Conservation (phyloP, 2,888 invertebrate genomes). For the Drosophila picticornis region DNA sequence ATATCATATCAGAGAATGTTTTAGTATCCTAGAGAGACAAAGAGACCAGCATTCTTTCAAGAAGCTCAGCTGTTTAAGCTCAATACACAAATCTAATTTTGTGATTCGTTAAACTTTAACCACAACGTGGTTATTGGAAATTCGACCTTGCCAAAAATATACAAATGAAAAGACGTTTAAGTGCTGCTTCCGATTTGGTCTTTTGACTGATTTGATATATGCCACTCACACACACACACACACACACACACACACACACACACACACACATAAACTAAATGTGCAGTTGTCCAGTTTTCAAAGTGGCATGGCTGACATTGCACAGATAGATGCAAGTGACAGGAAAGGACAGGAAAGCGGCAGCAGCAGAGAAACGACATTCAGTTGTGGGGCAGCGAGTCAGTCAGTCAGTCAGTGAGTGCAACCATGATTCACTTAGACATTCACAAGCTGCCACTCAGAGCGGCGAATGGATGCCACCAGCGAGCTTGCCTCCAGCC, state of each 20-base stretch:
- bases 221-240: neutral
- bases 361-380: slow-evolving; percentile 35
- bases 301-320: slow-evolving; percentile 1
- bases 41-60: too few species aligned
- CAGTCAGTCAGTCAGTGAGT: slow-evolving; percentile 28
- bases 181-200: neutral
- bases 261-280: neutral
- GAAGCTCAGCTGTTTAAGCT: too few species aligned
- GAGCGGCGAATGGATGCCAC: slow-evolving; percentile 3
- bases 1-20: neutral
- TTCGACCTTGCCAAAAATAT: neutral
- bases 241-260: neutral
- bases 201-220: neutral
- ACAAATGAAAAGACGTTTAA: neutral
- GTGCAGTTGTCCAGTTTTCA: neutral
- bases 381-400: slow-evolving; percentile 45
- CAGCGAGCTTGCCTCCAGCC: slow-evolving; percentile 30
- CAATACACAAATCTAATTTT: too few species aligned
- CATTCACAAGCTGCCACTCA: slow-evolving; percentile 65
- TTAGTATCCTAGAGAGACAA: neutral
- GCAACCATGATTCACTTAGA: slow-evolving; percentile 55
- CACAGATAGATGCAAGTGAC: slow-evolving; percentile 22
- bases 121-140: too few species aligned
- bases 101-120: too few species aligned
- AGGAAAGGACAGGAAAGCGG: neutral